Percentiles rank a stretch among this genome's conserved stretches.
phyloP scores from a whole-genome alignment of 64 coral and sea anemone species.

The Dendronephthya gigantea region DNA sequence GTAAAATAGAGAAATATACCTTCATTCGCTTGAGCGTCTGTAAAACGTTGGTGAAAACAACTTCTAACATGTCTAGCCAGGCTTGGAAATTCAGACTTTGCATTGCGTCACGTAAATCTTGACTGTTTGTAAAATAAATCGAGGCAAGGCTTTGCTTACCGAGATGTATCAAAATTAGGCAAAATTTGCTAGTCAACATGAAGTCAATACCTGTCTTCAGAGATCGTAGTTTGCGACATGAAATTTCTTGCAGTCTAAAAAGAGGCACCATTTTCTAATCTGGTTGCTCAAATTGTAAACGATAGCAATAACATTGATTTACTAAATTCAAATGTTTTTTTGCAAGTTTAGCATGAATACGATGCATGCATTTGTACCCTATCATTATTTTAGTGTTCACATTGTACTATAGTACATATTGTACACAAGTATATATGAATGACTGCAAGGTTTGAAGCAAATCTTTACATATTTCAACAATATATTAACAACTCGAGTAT shows the following conservation, averaged over 20 bases:
- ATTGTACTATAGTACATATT: too few relatives aligned
- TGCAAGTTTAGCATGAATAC: too few relatives aligned
- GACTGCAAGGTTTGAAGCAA: too few relatives aligned
- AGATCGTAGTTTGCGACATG: background rate
- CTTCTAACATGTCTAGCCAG: conserved; percentile 69
- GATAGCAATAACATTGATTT: too few relatives aligned
- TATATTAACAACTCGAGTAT: background rate
- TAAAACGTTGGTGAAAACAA: conserved; percentile 61
- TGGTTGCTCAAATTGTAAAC: too few relatives aligned
- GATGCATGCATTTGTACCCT: too few relatives aligned
- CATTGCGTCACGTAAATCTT: conserved; percentile 57
- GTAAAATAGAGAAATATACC: conserved; percentile 23
- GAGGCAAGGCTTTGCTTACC: too few relatives aligned
- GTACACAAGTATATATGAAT: too few relatives aligned
- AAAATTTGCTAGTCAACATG: conserved; percentile 62
- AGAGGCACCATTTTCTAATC: background rate
- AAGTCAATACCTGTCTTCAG: background rate
- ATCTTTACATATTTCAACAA: too few relatives aligned
- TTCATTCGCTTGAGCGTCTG: conserved; percentile 75
- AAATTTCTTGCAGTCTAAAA: background rate
- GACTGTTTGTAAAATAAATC: conserved; percentile 26
- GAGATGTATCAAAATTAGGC: conserved; percentile 17
- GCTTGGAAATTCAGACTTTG: conserved; percentile 63
- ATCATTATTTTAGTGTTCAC: too few relatives aligned
- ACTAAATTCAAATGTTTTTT: too few relatives aligned